phyloP scores from a whole-genome alignment of 2,888 invertebrate genomes.

The Ptilodon capucinus region DNA sequence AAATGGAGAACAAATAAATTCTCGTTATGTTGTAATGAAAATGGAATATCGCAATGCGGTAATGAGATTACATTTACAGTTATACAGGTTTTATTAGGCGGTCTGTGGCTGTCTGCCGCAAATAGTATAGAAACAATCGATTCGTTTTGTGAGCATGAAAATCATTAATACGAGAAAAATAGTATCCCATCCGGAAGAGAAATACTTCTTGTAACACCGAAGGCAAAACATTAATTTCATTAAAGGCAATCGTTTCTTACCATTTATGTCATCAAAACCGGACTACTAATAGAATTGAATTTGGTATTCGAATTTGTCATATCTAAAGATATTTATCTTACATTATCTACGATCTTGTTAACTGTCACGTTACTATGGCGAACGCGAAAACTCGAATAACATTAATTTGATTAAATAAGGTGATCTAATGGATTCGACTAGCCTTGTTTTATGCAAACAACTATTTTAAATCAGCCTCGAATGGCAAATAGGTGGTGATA shows the following conservation, averaged over 20 bases:
- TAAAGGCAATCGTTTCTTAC: too few relatives aligned
- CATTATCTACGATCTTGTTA: constrained; percentile 56
- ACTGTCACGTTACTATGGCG: constrained; percentile 50
- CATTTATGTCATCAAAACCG: constrained; percentile 42
- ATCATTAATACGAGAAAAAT: constrained; percentile 23
- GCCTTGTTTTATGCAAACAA: constrained; percentile 67
- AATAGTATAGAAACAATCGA: constrained; percentile 40
- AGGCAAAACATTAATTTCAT: too few relatives aligned
- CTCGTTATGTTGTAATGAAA: constrained; percentile 66
- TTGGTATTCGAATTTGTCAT: constrained; percentile 46
- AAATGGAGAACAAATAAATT: constrained; percentile 72
- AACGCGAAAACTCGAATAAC: constrained; percentile 61
- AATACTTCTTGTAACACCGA: too few relatives aligned
- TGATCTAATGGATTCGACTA: constrained; percentile 57
- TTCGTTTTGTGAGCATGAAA: constrained; percentile 28
- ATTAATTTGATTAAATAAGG: constrained; percentile 60
- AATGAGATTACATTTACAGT: constrained; percentile 66
- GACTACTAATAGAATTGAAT: constrained; percentile 40
- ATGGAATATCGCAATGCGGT: constrained; percentile 65
- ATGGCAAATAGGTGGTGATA: constrained; percentile 61
- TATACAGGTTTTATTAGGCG: constrained; percentile 57
- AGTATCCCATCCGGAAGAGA: constrained; percentile 19
- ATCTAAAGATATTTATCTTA: constrained; percentile 52
- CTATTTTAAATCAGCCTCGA: constrained; percentile 60
- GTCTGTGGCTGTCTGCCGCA: constrained; percentile 51